phyloP scores from a whole-genome alignment of 2,797 vertebrate species.

The Neosilurus mollespiculum region DNA sequence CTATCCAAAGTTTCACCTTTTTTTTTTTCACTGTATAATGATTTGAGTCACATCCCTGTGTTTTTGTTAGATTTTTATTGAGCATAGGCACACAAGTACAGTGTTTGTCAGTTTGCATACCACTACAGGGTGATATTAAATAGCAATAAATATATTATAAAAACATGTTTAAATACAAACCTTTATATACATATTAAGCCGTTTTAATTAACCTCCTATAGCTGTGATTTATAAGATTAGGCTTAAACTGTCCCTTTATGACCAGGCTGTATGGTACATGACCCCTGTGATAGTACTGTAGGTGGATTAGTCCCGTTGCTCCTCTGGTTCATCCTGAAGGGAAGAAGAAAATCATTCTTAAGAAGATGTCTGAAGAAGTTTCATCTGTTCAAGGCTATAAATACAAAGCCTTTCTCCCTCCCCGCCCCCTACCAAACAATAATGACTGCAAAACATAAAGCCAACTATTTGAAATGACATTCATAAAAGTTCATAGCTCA shows the following conservation, averaged over 20 bases:
- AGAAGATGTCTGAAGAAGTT: too few species aligned
- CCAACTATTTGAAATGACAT: too few species aligned
- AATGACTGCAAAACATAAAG: neutral
- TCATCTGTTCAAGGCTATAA: neutral
- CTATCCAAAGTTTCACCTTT: constrained; percentile 34
- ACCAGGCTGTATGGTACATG: neutral
- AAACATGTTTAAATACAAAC: constrained; percentile 27
- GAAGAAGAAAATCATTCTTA: neutral
- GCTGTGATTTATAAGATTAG: constrained; percentile 9
- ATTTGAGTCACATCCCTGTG: neutral
- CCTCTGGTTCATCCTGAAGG: constrained; percentile 67
- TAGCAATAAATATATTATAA: constrained; percentile 62
- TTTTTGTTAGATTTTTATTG: constrained; percentile 43
- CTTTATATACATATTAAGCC: constrained; percentile 12
- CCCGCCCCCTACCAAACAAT: too few species aligned
- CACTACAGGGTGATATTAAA: constrained; percentile 65
- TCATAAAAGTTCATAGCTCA: too few species aligned
- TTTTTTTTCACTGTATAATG: neutral
- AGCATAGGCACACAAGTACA: constrained; percentile 53
- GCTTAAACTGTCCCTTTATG: constrained; percentile 13
- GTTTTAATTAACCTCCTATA: neutral
- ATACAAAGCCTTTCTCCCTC: neutral
- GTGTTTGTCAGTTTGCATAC: constrained; percentile 61
- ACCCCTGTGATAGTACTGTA: neutral
- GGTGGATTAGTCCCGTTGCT: constrained; percentile 48